phyloP scores from a whole-genome alignment of 1,140 invertebrate species.

The Nasonia vitripennis region DNA sequence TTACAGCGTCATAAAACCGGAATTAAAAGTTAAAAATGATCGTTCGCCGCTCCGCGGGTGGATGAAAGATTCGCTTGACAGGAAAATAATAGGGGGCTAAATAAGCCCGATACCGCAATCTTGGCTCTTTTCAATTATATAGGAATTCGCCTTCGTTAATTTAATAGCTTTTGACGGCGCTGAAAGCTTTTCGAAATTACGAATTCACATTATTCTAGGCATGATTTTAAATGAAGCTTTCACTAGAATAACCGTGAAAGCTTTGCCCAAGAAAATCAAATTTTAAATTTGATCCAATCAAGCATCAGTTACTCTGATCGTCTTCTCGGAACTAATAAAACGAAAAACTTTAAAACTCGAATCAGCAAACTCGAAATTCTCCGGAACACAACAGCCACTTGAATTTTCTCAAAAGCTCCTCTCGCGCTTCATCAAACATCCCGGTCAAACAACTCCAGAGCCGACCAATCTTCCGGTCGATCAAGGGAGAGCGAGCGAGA shows the following conservation, averaged over 20 bases:
- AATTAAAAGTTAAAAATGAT: conserved; percentile 48
- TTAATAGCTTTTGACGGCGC: too few species aligned
- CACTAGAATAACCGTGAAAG: too few species aligned
- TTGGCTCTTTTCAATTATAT: not conserved
- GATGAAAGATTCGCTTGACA: conserved; percentile 32
- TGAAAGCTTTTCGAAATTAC: too few species aligned
- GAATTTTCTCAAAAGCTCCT: not conserved
- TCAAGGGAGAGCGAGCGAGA: not conserved
- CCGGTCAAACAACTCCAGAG: not conserved
- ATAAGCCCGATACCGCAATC: not conserved
- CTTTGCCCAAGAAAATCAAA: too few species aligned
- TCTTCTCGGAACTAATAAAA: too few species aligned
- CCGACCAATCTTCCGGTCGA: not conserved
- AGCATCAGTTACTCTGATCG: too few species aligned
- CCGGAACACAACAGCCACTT: not conserved
- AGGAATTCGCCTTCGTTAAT: not conserved
- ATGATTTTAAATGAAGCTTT: too few species aligned
- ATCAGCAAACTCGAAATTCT: not conserved
- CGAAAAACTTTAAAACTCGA: too few species aligned
- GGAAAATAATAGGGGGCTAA: conserved; percentile 44
- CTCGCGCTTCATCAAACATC: not conserved
- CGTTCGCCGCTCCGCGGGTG: not conserved
- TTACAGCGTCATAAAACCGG: conserved; percentile 23
- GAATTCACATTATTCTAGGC: too few species aligned
- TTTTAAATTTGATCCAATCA: too few species aligned